These are phyloP conservation scores for Papilio protenor DNA, from an alignment of 2,888 invertebrate species.

Conservation along the genomic window DNA sequence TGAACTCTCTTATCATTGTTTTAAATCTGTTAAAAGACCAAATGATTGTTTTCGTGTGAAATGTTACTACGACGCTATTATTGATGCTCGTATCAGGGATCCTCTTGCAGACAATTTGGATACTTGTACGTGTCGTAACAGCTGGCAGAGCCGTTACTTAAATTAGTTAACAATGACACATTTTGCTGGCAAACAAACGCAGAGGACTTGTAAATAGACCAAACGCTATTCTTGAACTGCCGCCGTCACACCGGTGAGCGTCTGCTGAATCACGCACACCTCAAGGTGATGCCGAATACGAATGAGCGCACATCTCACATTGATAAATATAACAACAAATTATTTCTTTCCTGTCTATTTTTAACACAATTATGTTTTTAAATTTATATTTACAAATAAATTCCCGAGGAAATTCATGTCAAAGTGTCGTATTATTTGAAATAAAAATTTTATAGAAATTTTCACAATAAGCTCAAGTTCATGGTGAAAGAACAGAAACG, in stretches of 20 bases:
- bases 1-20: constrained; percentile 40
- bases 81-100: constrained; percentile 61
- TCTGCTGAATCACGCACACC: constrained; percentile 80
- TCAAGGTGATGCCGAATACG: constrained; percentile 71
- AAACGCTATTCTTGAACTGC: constrained; percentile 78
- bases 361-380: neutral
- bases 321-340: constrained; percentile 14
- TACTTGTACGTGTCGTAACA: constrained; percentile 73
- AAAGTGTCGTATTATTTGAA: constrained; percentile 47
- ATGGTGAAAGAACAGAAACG: constrained; percentile 13
- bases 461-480: constrained; percentile 25
- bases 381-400: neutral
- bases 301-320: constrained; percentile 52
- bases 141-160: constrained; percentile 82
- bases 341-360: neutral
- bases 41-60: constrained; percentile 31
- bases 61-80: neutral
- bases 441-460: neutral
- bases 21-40: constrained; percentile 45
- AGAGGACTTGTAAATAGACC: constrained; percentile 81
- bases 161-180: constrained; percentile 85
- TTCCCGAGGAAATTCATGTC: neutral
- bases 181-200: constrained; percentile 83
- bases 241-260: constrained; percentile 79
- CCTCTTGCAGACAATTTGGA: constrained; percentile 59